Conservation (phyloP, 2,797 vertebrate species). For the Smutsia gigantea region DNA sequence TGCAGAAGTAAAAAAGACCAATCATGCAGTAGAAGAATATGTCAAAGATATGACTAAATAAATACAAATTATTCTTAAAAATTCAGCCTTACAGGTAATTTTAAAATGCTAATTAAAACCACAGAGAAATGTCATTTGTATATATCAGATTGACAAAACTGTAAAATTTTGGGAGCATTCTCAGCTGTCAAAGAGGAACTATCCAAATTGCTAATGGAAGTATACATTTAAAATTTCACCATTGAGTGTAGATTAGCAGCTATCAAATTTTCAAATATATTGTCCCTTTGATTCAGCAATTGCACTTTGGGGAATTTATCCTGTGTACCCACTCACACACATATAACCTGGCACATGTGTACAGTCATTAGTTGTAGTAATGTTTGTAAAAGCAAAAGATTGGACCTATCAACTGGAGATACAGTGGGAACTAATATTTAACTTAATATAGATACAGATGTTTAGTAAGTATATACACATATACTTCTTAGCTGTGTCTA, state of each 20-base stretch:
- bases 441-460: background rate
- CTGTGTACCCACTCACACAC: background rate
- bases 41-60: background rate
- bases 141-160: background rate
- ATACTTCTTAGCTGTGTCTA: background rate
- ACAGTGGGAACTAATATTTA: background rate
- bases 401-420: background rate
- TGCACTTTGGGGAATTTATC: background rate
- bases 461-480: background rate
- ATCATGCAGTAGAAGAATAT: background rate
- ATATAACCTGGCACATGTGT: background rate
- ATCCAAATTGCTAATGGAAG: background rate
- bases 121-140: background rate
- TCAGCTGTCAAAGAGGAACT: background rate
- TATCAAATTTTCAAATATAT: background rate
- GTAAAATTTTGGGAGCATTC: background rate
- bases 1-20: background rate
- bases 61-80: background rate
- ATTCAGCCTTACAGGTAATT: background rate
- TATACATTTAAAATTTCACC: background rate
- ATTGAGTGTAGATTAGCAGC: background rate
- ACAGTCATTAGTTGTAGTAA: background rate
- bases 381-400: background rate
- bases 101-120: constrained; percentile 8
- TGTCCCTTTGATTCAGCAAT: background rate